Percentiles rank a stretch among this genome's conserved stretches.
These are phyloP conservation scores for Panthera leo DNA, from an alignment of 2,113 vertebrate genomes.

Conservation along the genomic window DNA sequence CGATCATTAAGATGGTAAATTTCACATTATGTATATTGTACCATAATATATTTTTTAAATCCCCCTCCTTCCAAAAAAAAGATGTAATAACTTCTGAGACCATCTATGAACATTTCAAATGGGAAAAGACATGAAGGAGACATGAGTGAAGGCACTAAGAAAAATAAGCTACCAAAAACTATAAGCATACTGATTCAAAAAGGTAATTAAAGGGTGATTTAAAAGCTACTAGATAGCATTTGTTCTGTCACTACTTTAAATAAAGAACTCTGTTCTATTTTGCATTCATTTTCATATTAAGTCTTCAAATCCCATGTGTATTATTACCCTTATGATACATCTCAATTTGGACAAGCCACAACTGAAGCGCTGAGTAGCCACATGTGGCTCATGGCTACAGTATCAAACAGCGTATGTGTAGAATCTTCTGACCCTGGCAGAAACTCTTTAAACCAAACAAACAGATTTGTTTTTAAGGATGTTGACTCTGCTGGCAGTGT, in stretches of 20 bases:
- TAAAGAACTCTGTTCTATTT: constrained; percentile 21
- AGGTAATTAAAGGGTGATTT: neutral
- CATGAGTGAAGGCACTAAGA: neutral
- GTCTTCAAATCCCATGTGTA: neutral
- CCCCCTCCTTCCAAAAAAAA: neutral
- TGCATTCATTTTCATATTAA: neutral
- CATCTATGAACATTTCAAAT: neutral
- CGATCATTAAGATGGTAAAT: neutral
- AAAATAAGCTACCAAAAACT: constrained; percentile 16
- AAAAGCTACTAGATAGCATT: neutral
- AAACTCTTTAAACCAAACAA: constrained; percentile 7
- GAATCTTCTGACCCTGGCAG: neutral
- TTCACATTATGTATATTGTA: constrained; percentile 17
- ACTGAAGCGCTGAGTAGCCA: neutral
- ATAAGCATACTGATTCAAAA: neutral
- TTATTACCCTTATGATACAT: neutral
- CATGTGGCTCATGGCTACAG: neutral
- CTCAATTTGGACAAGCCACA: neutral
- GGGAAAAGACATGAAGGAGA: constrained; percentile 7
- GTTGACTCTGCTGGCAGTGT: neutral
- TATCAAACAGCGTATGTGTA: neutral
- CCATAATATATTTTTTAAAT: neutral
- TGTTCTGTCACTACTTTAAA: constrained; percentile 11
- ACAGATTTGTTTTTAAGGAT: neutral
- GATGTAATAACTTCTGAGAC: constrained; percentile 5